Conservation (phyloP, 1,140 invertebrate species). For the Pachypsylla venusta region DNA sequence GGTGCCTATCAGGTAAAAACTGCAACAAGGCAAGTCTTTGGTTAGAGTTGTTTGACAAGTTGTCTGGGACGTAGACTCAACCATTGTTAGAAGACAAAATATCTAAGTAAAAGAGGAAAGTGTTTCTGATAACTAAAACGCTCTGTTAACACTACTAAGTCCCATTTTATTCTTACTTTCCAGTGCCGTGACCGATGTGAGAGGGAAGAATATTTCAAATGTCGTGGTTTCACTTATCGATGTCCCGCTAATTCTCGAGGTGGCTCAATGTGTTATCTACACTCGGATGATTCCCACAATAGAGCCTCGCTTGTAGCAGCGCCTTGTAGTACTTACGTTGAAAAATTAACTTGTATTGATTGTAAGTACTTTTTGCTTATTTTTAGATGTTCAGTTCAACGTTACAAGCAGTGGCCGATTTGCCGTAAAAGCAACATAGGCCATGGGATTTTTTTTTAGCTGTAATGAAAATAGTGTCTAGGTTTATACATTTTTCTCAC, state of each 20-base stretch:
- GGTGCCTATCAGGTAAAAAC: too few relatives aligned
- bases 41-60: too few relatives aligned
- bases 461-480: too few relatives aligned
- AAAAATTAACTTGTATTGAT: slow-evolving; percentile 38
- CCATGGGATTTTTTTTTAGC: too few relatives aligned
- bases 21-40: too few relatives aligned
- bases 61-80: too few relatives aligned
- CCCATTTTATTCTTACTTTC: slow-evolving; percentile 15
- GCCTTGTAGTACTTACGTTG: slow-evolving; percentile 33
- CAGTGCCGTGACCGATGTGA: slow-evolving; percentile 38
- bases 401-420: too few relatives aligned
- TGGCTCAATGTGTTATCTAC: slow-evolving; percentile 30
- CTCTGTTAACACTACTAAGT: too few relatives aligned
- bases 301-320: slow-evolving; percentile 29
- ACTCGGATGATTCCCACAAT: slow-evolving; percentile 33
- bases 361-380: slow-evolving; percentile 29
- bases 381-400: slow-evolving; percentile 10
- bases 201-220: slow-evolving; percentile 34
- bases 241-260: slow-evolving; percentile 11
- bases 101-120: neutral
- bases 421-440: too few relatives aligned
- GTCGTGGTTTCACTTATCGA: slow-evolving; percentile 33
- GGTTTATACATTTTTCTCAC: too few relatives aligned
- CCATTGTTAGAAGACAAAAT: slow-evolving; percentile 5
- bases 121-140: too few relatives aligned